Conservation (phyloP, 2,888 invertebrate species). For the Lasioglossum morio region DNA sequence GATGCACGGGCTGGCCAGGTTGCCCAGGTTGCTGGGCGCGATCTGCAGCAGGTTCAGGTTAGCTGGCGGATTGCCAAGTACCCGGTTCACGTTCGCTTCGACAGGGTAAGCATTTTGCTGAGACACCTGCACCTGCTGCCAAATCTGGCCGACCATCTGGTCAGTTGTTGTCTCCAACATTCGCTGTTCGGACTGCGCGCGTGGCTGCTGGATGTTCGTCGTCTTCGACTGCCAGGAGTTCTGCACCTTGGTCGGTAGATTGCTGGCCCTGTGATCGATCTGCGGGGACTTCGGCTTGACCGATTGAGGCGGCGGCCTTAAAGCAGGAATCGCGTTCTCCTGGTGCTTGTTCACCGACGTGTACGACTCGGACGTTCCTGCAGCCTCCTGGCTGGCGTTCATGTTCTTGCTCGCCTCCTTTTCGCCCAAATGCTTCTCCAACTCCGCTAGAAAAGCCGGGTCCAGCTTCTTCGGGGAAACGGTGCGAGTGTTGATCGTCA, state of each 20-base stretch:
- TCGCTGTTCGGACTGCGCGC: conserved; percentile 69
- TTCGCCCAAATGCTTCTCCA: conserved; percentile 88
- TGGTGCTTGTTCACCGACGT: conserved; percentile 67
- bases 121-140: conserved; percentile 77
- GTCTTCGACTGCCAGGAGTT: conserved; percentile 81
- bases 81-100: conserved; percentile 14
- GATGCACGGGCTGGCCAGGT: conserved; percentile 58
- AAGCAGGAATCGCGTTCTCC: conserved; percentile 82
- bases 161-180: conserved; percentile 75
- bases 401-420: conserved; percentile 84
- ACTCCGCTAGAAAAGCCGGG: conserved; percentile 87
- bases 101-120: conserved; percentile 58
- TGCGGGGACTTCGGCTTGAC: conserved; percentile 80
- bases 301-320: conserved; percentile 85
- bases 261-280: conserved; percentile 65
- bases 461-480: conserved; percentile 85
- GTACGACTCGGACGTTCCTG: conserved; percentile 50
- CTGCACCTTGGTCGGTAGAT: conserved; percentile 81
- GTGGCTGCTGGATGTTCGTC: conserved; percentile 77
- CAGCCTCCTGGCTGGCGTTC: conserved; percentile 79
- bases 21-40: conserved; percentile 67
- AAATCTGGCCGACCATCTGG: conserved; percentile 79
- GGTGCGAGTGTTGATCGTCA: conserved; percentile 46
- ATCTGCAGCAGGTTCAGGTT: conserved; percentile 68
- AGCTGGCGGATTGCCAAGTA: conserved; percentile 20